phyloP scores from a whole-genome alignment of 2,113 vertebrate genomes.

The Indri indri region DNA sequence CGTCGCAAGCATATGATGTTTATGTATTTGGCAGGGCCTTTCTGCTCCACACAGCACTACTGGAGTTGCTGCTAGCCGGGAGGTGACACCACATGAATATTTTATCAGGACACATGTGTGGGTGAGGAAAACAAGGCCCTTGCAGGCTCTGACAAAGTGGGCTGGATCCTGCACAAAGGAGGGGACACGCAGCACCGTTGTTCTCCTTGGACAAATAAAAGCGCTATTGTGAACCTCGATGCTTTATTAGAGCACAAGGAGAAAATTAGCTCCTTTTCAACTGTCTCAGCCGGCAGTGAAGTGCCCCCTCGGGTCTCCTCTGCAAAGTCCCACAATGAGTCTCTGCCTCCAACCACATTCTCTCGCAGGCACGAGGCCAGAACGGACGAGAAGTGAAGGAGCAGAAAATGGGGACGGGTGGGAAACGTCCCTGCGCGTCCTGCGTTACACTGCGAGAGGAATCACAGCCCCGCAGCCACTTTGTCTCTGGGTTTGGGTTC shows the following conservation, averaged over 20 bases:
- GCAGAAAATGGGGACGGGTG: rapidly evolving
- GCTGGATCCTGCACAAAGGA: neutral
- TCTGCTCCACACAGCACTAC: neutral
- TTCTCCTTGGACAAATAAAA: neutral
- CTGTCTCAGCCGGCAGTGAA: rapidly evolving
- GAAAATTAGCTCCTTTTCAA: neutral
- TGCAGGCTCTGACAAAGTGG: slow-evolving; percentile 27
- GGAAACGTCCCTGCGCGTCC: rapidly evolving
- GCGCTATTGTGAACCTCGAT: neutral
- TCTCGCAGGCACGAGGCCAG: neutral
- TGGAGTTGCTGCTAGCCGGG: neutral
- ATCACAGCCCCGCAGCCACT: rapidly evolving
- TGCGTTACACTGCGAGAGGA: rapidly evolving
- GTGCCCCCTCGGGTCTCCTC: too few relatives aligned
- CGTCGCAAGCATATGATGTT: neutral
- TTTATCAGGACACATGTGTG: slow-evolving; percentile 45
- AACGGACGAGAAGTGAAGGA: rapidly evolving
- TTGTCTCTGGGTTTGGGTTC: neutral
- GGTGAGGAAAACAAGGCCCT: neutral
- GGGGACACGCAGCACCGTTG: neutral
- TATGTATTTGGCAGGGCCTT: neutral
- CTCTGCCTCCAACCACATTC: rapidly evolving
- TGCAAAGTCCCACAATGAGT: rapidly evolving
- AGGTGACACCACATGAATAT: slow-evolving; percentile 3
- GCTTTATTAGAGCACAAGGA: neutral